Evolutionary conservation across 2,797 vertebrate species (phyloP).

Genomic region (Aselliscus stoliczkanus): DNA sequence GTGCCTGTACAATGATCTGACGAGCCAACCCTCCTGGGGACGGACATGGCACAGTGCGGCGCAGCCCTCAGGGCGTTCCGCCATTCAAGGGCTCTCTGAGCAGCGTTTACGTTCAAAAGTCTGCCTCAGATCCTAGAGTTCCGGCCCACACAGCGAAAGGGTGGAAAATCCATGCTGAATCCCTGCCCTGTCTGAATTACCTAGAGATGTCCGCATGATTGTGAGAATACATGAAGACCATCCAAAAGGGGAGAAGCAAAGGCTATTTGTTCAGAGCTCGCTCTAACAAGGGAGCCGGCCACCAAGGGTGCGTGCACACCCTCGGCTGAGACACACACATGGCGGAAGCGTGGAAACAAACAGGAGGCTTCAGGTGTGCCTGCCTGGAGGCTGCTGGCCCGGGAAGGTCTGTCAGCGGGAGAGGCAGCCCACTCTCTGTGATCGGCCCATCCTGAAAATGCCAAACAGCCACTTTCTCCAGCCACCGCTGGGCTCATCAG

Average conservation of each 20-base stretch:
- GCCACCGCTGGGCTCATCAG: background rate
- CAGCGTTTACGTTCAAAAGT: background rate
- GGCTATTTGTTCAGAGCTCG: background rate
- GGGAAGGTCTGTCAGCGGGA: too few relatives aligned
- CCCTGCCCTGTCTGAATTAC: background rate
- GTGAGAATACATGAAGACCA: background rate
- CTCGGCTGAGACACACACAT: background rate
- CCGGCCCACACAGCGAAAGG: background rate
- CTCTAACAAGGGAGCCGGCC: background rate
- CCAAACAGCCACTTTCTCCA: background rate
- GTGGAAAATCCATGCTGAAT: background rate
- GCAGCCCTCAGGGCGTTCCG: background rate
- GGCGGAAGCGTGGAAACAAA: background rate
- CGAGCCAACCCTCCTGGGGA: background rate
- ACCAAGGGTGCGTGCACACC: too few relatives aligned
- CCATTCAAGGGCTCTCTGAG: background rate
- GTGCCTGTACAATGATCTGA: conserved; percentile 22
- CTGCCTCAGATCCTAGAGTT: background rate
- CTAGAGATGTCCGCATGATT: background rate
- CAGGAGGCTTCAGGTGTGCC: background rate
- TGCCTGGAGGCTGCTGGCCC: background rate
- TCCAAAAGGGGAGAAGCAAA: background rate
- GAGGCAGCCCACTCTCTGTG: too few relatives aligned
- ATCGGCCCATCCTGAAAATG: background rate
- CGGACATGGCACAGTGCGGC: background rate